A percentile compares a stretch with the other conserved stretches of the same genome.
phyloP scores from a whole-genome alignment of 2,888 invertebrate genomes.

The Drosophila neotestacea region DNA sequence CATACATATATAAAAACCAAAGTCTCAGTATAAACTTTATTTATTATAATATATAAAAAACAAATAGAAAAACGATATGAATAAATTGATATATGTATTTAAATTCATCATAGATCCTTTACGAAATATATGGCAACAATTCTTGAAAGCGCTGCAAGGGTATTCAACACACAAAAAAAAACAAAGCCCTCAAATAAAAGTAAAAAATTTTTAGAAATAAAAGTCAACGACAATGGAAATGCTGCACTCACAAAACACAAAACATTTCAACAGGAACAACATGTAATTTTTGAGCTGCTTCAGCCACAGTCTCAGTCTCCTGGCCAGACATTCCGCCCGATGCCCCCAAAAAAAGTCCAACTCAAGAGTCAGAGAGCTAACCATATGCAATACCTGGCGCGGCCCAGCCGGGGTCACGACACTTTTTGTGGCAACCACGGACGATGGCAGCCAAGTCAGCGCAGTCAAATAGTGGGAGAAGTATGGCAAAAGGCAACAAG shows the following conservation, averaged over 20 bases:
- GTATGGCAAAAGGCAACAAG: slow-evolving; percentile 74
- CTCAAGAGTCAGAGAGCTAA: slow-evolving; percentile 61
- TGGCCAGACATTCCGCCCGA: slow-evolving; percentile 41
- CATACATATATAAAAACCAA: too few relatives aligned
- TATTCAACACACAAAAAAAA: slow-evolving; percentile 45
- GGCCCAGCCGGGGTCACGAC: slow-evolving; percentile 83
- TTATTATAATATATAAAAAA: too few relatives aligned
- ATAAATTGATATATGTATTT: not conserved
- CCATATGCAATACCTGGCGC: slow-evolving; percentile 71
- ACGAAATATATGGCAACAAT: not conserved
- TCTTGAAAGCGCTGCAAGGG: slow-evolving; percentile 29
- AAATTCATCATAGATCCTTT: slow-evolving; percentile 1
- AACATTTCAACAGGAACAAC: slow-evolving; percentile 80
- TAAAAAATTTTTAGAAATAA: slow-evolving; percentile 70
- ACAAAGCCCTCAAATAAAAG: too few relatives aligned
- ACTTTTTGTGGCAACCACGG: slow-evolving; percentile 77
- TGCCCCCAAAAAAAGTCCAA: slow-evolving; percentile 40
- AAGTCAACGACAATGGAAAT: slow-evolving; percentile 74
- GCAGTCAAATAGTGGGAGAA: slow-evolving; percentile 81
- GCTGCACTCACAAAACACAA: slow-evolving; percentile 67
- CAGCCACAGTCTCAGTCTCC: slow-evolving; percentile 26
- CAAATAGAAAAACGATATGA: too few relatives aligned
- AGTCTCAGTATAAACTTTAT: too few relatives aligned
- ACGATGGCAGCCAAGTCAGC: slow-evolving; percentile 54
- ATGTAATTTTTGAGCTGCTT: slow-evolving; percentile 73